Evolutionary conservation across 2,888 invertebrate genomes (phyloP), one percentile per base, ranked within the genome.

Genomic region (Seira ritae): DNA sequence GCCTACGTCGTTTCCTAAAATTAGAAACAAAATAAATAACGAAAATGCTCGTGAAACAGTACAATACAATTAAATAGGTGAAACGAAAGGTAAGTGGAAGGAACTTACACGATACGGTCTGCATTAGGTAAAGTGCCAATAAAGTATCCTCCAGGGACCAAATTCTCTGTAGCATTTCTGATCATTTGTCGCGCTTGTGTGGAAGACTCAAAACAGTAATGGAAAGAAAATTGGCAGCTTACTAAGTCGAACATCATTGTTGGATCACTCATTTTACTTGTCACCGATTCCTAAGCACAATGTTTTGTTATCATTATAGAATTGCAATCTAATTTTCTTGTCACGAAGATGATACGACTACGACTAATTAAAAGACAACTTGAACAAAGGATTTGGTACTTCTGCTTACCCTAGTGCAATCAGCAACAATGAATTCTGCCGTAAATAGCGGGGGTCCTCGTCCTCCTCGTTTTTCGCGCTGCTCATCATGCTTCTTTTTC

Each of bases 161-260:
- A 92, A 90, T 95, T 95, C 90, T 98, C 98, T 6, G 97, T 94
- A 8, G 96, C 96, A 92, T 99, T 99, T 83, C 93, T 93, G 6
- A 99, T 92, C 97, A 99, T 97, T 90, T 95, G 94, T 90, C 96
- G 94, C 0, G 98, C 98, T 92, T 98, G 98, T 2, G 92, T 91
- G 84, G 97, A 91, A 81, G 96, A 95, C 91, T 98, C 97, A 91
- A 98, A 98, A 90, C 96, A 95, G 90, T 99, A 99, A 92, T 99
- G 99, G 90, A 99, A 95, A 22, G 98, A 97, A 93, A 99, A 99
- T 91, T 99, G 99, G 90, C 98, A 98, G 90, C 98, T 98, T 0
- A 96, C 96, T 62, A 99, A 90, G 91, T 99, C 96, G 89, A 99
- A 93, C 89, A 94, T 93, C 81, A 95, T 93, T 22, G 95, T 94